Evolutionary conservation across 2,113 vertebrate genomes (phyloP), one percentile per base, ranked within the genome.

Genomic region (Cottus gobio): DNA sequence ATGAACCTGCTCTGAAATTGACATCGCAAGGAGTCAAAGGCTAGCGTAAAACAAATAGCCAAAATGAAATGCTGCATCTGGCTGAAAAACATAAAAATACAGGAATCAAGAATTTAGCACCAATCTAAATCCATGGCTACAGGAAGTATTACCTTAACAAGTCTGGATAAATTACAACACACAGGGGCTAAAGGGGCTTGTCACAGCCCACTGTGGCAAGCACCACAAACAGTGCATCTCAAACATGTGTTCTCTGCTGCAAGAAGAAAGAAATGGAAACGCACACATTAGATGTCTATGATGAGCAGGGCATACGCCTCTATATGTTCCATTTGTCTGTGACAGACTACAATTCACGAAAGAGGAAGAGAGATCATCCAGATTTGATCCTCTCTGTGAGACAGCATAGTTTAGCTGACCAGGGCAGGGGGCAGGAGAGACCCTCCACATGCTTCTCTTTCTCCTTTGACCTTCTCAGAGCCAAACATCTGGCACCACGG

Each of bases 401-500:
- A 84, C 54, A 57, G 79, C 62, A 71, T 42, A 80, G 86, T 60
- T 87, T 71, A 87, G 54, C 61, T 54, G 69, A 71, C 60, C 68
- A 63, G 56, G 68, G 36, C 61, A 22, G 18, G 71, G 58, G 64
- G 60, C 58, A 36, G 65, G 28, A 37, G 36, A 44, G 63, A 77
- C 37, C 7, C 30, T 57, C 58, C 62, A 73, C 75, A 82, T 82
- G 79, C 70, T 85, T 63, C 36, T 44, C 75, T 85, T 61, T 68
- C 62, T 64, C 73, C 76, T 85, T 61, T 72, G 62, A 82, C 60
- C 81, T 42, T 69, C n/a, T 79, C 73, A 63, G 82, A 83, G 69
- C 68, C 74, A 82, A 87, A 89, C 82, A 92, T 90, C 90, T 92
- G 90, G 78, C 54, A 60, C 36, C 58, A 69, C 50, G 65, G 76